phyloP scores from a whole-genome alignment of 1,140 invertebrate species.

The Psilanteris sp. region DNA sequence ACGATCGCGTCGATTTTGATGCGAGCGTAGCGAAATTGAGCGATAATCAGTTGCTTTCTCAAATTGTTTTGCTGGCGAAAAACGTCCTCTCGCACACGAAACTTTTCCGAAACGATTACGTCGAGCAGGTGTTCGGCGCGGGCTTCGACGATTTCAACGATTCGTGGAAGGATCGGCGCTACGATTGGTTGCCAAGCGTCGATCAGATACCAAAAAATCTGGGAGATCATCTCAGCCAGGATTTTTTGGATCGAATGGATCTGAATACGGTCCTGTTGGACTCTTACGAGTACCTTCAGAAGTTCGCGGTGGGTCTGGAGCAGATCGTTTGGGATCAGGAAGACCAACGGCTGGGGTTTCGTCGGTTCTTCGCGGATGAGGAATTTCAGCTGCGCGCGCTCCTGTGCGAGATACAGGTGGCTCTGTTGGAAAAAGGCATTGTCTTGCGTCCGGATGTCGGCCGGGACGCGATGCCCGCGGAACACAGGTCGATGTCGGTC shows the following conservation, averaged over 20 bases:
- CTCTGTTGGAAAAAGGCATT: conserved; percentile 81
- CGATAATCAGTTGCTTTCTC: conserved; percentile 31
- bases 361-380: conserved; percentile 79
- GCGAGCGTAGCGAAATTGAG: conserved; percentile 8
- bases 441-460: conserved; percentile 77
- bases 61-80: conserved; percentile 37
- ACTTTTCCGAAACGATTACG: conserved; percentile 29
- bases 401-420: conserved; percentile 81
- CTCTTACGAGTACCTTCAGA: conserved; percentile 83
- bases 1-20: not conserved
- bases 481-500: conserved; percentile 76
- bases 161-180: conserved; percentile 76
- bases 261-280: conserved; percentile 79
- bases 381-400: conserved; percentile 81
- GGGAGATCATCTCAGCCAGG: conserved; percentile 70
- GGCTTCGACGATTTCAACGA: conserved; percentile 74
- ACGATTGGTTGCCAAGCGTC: conserved; percentile 80
- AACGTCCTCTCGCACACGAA: conserved; percentile 26
- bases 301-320: conserved; percentile 84
- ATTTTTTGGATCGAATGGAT: conserved; percentile 77
- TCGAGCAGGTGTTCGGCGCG: conserved; percentile 78
- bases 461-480: conserved; percentile 81
- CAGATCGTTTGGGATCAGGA: conserved; percentile 83
- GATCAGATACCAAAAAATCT: conserved; percentile 79
- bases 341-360: conserved; percentile 76